Evolutionary conservation across 2,888 invertebrate species (phyloP).

Genomic region (Clostera curtula): DNA sequence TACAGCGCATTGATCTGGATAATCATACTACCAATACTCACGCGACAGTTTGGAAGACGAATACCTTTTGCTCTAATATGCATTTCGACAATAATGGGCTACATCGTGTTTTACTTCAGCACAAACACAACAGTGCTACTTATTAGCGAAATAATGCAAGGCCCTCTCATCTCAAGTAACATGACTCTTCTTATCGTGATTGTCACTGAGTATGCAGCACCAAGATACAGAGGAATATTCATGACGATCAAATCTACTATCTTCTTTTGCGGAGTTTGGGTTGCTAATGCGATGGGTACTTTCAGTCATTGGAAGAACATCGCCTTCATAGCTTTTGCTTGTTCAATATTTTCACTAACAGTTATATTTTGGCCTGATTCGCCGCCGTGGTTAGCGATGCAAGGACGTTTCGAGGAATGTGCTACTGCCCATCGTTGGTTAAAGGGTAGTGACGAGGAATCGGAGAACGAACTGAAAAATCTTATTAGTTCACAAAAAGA

Average conservation of each 20-base stretch:
- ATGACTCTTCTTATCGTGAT: slow-evolving; percentile 22
- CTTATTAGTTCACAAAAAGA: slow-evolving; percentile 31
- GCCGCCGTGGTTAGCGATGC: slow-evolving; percentile 42
- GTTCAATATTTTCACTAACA: slow-evolving; percentile 24
- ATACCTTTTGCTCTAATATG: slow-evolving; percentile 28
- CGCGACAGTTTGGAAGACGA: slow-evolving; percentile 30
- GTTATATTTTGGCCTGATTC: slow-evolving; percentile 37
- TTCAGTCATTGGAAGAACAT: slow-evolving; percentile 32
- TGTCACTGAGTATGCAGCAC: slow-evolving; percentile 29
- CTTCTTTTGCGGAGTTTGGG: slow-evolving; percentile 29
- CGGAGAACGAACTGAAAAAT: slow-evolving; percentile 30
- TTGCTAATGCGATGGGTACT: slow-evolving; percentile 31
- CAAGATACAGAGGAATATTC: slow-evolving; percentile 27
- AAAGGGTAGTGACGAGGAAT: slow-evolving; percentile 28
- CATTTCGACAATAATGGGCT: slow-evolving; percentile 21
- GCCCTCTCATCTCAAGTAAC: slow-evolving; percentile 22
- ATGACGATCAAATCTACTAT: slow-evolving; percentile 28
- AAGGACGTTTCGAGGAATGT: slow-evolving; percentile 36
- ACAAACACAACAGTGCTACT: slow-evolving; percentile 23
- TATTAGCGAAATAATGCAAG: slow-evolving; percentile 30
- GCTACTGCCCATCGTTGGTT: slow-evolving; percentile 32
- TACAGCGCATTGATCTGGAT: slow-evolving; percentile 34
- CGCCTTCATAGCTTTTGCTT: slow-evolving; percentile 23
- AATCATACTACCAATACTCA: slow-evolving; percentile 29
- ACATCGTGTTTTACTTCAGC: slow-evolving; percentile 27